Base-by-base conservation (phyloP, 2,797 vertebrate species). In the Notolepis coatsorum region DNA sequence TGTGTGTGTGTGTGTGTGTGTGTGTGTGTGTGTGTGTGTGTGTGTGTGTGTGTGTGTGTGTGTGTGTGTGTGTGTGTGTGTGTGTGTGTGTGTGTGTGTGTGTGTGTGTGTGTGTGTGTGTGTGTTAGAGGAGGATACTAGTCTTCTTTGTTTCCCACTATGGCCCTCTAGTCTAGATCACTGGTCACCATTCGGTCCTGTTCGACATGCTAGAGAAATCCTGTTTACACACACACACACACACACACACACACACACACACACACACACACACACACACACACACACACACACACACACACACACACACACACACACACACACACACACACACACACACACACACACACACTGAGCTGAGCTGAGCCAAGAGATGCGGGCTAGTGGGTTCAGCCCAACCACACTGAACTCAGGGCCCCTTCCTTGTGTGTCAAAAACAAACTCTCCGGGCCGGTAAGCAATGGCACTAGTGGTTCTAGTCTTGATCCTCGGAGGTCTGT, bases 321-420 rank as follows among this genome's bases (percentile, higher is more conserved):
- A 23, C 68, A 46, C 43, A 46, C 43, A 46, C 43, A n/a, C 18
- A 43, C 41, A 43, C 18, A 20, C 39, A 20, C 39, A 42, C 39
- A 42, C 43, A 13, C 15, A 54, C 18, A 43, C 59, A 60, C 2
- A 15, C 53, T 67, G 61, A 28, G 2, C 47, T 67, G 43, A n/a
- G 64, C 53, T 39, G 74, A 75, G 86, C 89, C 87, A 91, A 82
- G 85, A 84, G 59, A 81, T 84, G 83, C 84, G 75, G 88, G 84
- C 82, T 84, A 88, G 81, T 54, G 80, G 84, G 88, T 89, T 93
- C 83, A 89, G 58, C 73, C 79, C 77, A 91, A 89, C 86, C 84
- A 84, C 70, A 68, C 39, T 91, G 85, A 92, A 91, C 87, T 84
- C 82, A n/a, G n/a, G n/a, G n/a, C n/a, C n/a, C n/a, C n/a, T n/a